Conservation (phyloP, 2,888 invertebrate genomes). For the Drosophila neotestacea region DNA sequence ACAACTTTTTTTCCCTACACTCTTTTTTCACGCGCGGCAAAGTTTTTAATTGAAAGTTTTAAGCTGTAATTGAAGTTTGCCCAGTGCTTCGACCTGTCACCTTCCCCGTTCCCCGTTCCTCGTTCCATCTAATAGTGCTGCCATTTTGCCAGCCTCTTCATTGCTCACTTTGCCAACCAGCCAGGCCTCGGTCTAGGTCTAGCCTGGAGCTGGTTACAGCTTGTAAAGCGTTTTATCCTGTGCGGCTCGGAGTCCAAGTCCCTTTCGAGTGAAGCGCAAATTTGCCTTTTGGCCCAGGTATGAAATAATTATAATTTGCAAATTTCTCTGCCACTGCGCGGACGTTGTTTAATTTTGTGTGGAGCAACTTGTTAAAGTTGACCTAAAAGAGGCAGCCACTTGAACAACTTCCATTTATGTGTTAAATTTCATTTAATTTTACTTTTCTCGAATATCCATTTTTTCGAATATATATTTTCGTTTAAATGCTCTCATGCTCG, state of each 20-base stretch:
- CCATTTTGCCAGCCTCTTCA: constrained; percentile 68
- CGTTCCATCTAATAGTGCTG: constrained; percentile 36
- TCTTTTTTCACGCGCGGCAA: constrained; percentile 63
- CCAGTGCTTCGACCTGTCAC: constrained; percentile 66
- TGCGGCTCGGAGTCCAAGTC: constrained; percentile 39
- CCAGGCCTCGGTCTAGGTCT: constrained; percentile 5
- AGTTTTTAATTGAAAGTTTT: constrained; percentile 78
- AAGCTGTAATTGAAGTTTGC: constrained; percentile 77
- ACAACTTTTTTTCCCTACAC: constrained; percentile 6
- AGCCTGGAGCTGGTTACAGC: constrained; percentile 43
- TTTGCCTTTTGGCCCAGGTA: constrained; percentile 71
- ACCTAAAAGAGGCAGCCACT: constrained; percentile 49
- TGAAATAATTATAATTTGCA: constrained; percentile 75
- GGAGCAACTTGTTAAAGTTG: constrained; percentile 68
- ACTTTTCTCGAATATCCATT: constrained; percentile 1
- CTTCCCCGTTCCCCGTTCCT: constrained; percentile 3
- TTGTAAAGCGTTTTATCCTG: constrained; percentile 69
- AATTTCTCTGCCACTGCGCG: constrained; percentile 49
- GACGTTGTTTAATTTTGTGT: constrained; percentile 72
- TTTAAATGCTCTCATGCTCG: constrained; percentile 22
- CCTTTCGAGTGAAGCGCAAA: constrained; percentile 71
- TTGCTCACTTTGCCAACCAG: constrained; percentile 52
- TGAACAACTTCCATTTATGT: constrained; percentile 44
- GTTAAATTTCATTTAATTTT: constrained; percentile 38
- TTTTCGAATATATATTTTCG: neutral